Conservation (phyloP, 2,113 vertebrate species). For the Murina feae region DNA sequence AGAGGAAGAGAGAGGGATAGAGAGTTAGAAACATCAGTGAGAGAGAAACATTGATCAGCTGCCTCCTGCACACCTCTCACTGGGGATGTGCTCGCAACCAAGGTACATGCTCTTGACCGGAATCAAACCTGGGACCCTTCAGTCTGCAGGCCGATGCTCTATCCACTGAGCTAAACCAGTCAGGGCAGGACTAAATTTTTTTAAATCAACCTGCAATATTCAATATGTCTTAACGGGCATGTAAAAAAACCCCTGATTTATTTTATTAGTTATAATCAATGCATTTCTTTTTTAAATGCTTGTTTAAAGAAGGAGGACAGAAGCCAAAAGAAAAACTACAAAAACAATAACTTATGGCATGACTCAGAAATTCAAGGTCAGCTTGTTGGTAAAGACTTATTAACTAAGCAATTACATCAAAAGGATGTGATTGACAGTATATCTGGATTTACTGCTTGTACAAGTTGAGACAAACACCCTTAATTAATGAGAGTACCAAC, state of each 20-base stretch:
- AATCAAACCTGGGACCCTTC: no score
- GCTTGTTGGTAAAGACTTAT: constrained; percentile 52
- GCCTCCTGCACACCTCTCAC: no score
- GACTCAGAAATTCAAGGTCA: constrained; percentile 57
- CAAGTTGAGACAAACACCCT: constrained; percentile 39
- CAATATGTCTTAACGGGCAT: not conserved
- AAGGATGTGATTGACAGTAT: constrained; percentile 4
- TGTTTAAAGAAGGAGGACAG: not conserved
- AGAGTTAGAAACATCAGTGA: no score
- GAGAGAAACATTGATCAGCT: no score
- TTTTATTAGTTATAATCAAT: not conserved
- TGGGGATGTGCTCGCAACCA: no score
- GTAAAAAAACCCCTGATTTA: not conserved
- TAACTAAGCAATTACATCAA: constrained; percentile 43
- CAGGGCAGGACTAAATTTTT: not conserved
- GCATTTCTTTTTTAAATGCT: constrained; percentile 5
- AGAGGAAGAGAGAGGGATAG: no score
- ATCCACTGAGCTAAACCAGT: no score
- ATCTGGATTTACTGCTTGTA: constrained; percentile 57
- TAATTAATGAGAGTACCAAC: constrained; percentile 15
- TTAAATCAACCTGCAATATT: not conserved
- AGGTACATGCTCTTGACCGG: no score
- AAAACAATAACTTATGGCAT: constrained; percentile 18
- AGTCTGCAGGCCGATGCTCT: no score
- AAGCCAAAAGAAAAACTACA: not conserved